phyloP scores from a whole-genome alignment of 2,888 invertebrate genomes.

The Melinaea menophilus region DNA sequence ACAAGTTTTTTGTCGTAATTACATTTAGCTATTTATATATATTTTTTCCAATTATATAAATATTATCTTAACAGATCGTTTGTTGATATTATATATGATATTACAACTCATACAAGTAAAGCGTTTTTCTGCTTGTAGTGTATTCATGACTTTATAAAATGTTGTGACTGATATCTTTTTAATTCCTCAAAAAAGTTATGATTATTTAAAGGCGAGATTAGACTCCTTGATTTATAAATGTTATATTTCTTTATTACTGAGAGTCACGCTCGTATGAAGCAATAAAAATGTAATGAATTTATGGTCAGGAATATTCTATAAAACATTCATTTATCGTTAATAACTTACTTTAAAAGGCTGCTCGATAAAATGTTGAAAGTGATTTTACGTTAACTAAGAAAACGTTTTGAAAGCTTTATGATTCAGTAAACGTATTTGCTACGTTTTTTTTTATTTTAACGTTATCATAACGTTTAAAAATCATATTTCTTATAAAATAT shows the following conservation, averaged over 20 bases:
- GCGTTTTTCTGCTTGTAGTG: too few species aligned
- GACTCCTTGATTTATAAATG: constrained; percentile 44
- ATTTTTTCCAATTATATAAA: neutral
- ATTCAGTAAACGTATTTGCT: neutral
- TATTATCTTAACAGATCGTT: too few species aligned
- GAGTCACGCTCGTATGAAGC: constrained; percentile 48
- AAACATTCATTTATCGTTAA: constrained; percentile 34
- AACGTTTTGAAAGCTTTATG: neutral
- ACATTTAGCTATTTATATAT: neutral
- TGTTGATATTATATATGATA: too few species aligned
- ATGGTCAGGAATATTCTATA: constrained; percentile 33
- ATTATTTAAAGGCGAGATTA: constrained; percentile 37
- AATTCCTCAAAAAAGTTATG: constrained; percentile 35
- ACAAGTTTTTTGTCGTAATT: neutral
- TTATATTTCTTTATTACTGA: constrained; percentile 46
- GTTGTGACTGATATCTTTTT: constrained; percentile 36
- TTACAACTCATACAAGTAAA: too few species aligned
- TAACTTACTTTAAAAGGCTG: constrained; percentile 22
- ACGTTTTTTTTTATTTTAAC: neutral
- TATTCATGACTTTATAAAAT: constrained; percentile 15
- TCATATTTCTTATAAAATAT: too few species aligned
- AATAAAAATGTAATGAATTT: constrained; percentile 42
- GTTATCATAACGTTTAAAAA: too few species aligned
- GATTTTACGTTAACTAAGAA: constrained; percentile 1
- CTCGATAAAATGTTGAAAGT: neutral